phyloP scores from a whole-genome alignment of 2,113 vertebrate species.

The Oreochromis aureus region DNA sequence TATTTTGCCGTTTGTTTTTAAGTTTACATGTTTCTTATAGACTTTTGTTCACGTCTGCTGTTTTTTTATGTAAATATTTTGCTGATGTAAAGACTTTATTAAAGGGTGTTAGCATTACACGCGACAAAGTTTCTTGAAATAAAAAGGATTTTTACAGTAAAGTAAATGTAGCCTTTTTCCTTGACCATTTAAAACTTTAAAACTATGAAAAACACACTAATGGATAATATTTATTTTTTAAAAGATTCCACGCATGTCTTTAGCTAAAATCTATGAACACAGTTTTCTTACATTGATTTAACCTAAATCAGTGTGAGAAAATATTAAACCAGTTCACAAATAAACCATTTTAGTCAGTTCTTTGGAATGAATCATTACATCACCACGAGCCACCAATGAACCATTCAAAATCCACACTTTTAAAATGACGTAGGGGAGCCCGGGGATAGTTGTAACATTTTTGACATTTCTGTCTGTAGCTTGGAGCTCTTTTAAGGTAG shows the following conservation, averaged over 20 bases:
- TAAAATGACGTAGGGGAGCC: background rate
- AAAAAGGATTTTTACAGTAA: background rate
- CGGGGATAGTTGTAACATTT: too few species aligned
- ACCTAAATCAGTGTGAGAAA: background rate
- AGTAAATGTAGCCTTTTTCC: background rate
- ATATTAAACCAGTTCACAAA: background rate
- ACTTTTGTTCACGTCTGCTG: background rate
- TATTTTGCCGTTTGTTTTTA: background rate
- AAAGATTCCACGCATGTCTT: background rate
- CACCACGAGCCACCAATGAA: background rate
- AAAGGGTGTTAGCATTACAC: background rate
- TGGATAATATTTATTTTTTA: background rate
- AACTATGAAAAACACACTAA: background rate
- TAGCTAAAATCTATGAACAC: background rate
- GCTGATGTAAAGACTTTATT: conserved; percentile 1
- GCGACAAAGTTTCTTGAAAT: background rate
- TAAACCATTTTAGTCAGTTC: background rate
- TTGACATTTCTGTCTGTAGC: too few species aligned
- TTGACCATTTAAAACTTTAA: background rate
- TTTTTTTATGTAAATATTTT: conserved; percentile 32
- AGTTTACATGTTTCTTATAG: background rate
- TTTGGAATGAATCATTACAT: background rate
- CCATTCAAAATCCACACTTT: background rate
- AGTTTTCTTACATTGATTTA: background rate
- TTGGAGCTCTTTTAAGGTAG: too few species aligned